These are phyloP conservation scores for Notocelia uddmanniana DNA, from an alignment of 2,888 invertebrate species.

Conservation along the genomic window DNA sequence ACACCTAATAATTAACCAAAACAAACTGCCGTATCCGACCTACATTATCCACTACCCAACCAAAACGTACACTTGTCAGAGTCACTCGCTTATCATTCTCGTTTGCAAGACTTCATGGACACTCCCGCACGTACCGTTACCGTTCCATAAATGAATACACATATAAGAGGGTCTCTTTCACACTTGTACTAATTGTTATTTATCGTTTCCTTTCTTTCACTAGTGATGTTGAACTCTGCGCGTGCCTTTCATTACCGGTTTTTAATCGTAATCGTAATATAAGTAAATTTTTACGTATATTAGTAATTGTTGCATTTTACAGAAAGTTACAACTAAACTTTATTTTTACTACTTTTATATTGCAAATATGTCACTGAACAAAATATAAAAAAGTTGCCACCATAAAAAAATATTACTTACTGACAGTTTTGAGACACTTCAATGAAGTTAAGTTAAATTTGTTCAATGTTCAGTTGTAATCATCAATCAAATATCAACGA, in stretches of 20 bases:
- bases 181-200: slow-evolving; percentile 45
- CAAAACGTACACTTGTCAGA: slow-evolving; percentile 75
- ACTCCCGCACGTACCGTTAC: slow-evolving; percentile 82
- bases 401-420: background rate
- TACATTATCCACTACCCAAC: slow-evolving; percentile 80
- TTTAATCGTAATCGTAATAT: background rate
- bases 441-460: background rate
- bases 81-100: slow-evolving; percentile 82
- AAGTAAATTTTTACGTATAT: background rate
- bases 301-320: background rate
- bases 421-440: slow-evolving; percentile 9
- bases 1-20: slow-evolving; percentile 67
- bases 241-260: slow-evolving; percentile 41
- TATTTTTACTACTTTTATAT: background rate
- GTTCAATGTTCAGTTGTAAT: background rate
- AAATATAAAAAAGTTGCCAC: slow-evolving; percentile 5
- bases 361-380: background rate
- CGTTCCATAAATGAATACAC: slow-evolving; percentile 78
- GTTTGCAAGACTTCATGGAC: slow-evolving; percentile 73
- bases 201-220: slow-evolving; percentile 44
- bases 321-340: background rate
- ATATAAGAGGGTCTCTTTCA: slow-evolving; percentile 41
- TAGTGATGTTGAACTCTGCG: slow-evolving; percentile 33
- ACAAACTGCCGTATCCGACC: slow-evolving; percentile 77
- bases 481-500: too few species aligned